Evolutionary conservation across 2,888 invertebrate species (phyloP), one percentile per base, ranked within the genome.

Genomic region (Neelides folsomi): DNA sequence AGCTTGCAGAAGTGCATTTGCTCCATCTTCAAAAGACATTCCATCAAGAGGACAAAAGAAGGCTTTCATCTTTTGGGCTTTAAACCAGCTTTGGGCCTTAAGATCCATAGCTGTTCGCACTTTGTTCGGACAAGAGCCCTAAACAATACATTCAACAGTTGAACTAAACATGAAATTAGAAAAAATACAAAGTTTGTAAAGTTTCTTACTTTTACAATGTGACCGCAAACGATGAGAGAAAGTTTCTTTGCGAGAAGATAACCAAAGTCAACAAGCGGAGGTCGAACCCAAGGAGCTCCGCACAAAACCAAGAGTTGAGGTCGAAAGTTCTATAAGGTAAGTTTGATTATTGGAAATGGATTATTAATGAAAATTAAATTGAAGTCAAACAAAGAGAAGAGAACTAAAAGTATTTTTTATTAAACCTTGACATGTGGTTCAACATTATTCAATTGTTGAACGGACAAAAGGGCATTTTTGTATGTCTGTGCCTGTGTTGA

Each of bases 401-500:
- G 15, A 7, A n/a, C n/a, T n/a, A 7, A 9, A 36, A 18, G 9
- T 9, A 6, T 35, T 12, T 9, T 18, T 38, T 46, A 12, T 36
- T 36, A 12, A 12, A 36, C 37, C 66, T 79, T 79, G 20, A 79
- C 76, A 66, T 79, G 78, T 58, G 78, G 78, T 54, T 75, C 74
- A 0, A 75, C 74, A 39, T 70, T 67, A 47, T 73, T 71, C 54
- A 79, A 68, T 59, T 75, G 74, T 44, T 75, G 71, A 43, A 77
- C 71, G 10, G 74, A 69, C 43, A 72, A 71, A 8, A 79, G 67
- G 10, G 78, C 78, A 53, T 71, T 70, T 54, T 73, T 74, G 67
- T 77, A 79, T 12, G 72, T 72, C 65, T 79, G 77, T 10, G 78
- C 77, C 66, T 78, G 77, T 1, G 76, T 75, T 1, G 3, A 27